These are phyloP conservation scores for Sycophaga agraensis DNA, from an alignment of 1,140 invertebrate species.

Conservation along the genomic window DNA sequence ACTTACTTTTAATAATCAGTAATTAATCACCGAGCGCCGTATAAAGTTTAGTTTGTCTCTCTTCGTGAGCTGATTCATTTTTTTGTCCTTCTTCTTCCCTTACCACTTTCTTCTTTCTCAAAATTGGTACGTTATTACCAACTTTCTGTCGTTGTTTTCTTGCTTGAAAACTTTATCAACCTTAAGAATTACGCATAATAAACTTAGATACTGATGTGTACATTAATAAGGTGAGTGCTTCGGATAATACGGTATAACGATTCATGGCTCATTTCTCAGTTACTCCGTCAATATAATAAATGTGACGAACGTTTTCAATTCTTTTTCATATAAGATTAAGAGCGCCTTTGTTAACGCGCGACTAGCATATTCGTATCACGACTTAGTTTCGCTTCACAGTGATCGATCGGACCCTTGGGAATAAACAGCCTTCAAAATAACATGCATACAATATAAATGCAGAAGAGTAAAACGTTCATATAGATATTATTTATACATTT, in stretches of 20 bases:
- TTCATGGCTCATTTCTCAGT: not conserved
- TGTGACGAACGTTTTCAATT: not conserved
- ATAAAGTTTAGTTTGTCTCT: constrained; percentile 19
- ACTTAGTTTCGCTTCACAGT: constrained; percentile 1
- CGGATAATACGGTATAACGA: constrained; percentile 8
- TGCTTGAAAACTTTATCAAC: not conserved
- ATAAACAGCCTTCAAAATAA: too few species aligned
- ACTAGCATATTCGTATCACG: constrained; percentile 28
- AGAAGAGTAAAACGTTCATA: too few species aligned
- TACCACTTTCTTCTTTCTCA: not conserved
- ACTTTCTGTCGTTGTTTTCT: constrained; percentile 10
- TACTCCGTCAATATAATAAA: not conserved
- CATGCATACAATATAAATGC: too few species aligned
- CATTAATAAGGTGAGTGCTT: constrained; percentile 18
- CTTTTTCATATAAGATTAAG: not conserved
- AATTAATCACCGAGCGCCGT: constrained; percentile 42
- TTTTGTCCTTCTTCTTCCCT: too few species aligned
- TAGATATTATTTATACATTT: too few species aligned
- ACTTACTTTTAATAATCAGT: constrained; percentile 37
- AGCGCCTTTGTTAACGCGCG: not conserved
- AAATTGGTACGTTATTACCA: too few species aligned
- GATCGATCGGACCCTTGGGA: too few species aligned
- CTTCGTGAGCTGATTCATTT: too few species aligned
- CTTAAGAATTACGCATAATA: constrained; percentile 7
- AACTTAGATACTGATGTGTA: constrained; percentile 1